These are phyloP conservation scores for Thymelicus lineola DNA, from an alignment of 2,888 invertebrate genomes.

Conservation along the genomic window DNA sequence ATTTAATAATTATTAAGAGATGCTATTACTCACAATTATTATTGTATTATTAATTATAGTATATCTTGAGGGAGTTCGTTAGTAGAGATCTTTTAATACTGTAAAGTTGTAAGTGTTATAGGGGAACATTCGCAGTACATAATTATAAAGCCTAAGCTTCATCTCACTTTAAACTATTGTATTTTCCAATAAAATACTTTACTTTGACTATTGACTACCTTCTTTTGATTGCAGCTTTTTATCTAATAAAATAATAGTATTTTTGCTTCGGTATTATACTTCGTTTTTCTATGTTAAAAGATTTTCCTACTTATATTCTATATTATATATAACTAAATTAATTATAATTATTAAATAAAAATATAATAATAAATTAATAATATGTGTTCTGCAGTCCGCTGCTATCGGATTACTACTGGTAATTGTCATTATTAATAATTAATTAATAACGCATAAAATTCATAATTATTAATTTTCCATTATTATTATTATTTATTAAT, in stretches of 20 bases:
- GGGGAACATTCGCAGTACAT: slow-evolving; percentile 23
- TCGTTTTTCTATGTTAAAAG: slow-evolving; percentile 41
- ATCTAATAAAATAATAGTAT: slow-evolving; percentile 19
- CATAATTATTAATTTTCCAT: slow-evolving; percentile 59
- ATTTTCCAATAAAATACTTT: slow-evolving; percentile 8
- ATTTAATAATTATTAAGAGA: not conserved
- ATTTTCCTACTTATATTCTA: slow-evolving; percentile 33
- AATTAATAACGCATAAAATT: slow-evolving; percentile 63
- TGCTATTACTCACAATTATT: not conserved
- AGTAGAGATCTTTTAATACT: no score
- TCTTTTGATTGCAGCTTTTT: slow-evolving; percentile 32
- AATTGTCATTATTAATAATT: slow-evolving; percentile 76
- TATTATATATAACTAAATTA: slow-evolving; percentile 40
- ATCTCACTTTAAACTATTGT: slow-evolving; percentile 24
- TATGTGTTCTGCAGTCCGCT: slow-evolving; percentile 88
- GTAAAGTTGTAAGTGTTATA: not conserved
- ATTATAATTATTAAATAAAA: slow-evolving; percentile 50
- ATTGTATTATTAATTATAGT: slow-evolving; percentile 1
- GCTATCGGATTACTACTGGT: slow-evolving; percentile 91
- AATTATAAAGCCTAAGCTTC: slow-evolving; percentile 26
- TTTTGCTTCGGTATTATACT: slow-evolving; percentile 26
- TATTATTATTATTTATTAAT: slow-evolving; percentile 50
- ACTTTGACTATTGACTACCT: slow-evolving; percentile 8
- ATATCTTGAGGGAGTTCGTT: no score
- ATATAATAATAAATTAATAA: slow-evolving; percentile 60